Conservation (phyloP, 2,113 vertebrate genomes). For the Cepphus grylle region DNA sequence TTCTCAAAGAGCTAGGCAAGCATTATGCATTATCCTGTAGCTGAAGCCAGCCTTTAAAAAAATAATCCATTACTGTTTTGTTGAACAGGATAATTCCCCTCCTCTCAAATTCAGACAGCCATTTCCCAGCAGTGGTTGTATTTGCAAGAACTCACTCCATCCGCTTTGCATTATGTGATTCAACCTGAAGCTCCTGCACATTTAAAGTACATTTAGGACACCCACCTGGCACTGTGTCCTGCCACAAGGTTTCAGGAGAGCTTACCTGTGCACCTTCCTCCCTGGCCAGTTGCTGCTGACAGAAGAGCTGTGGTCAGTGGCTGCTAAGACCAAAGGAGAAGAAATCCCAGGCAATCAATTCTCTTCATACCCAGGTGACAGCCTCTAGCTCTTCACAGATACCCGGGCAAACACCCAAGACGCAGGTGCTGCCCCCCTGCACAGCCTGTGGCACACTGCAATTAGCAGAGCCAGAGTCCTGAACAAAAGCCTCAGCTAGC, state of each 20-base stretch:
- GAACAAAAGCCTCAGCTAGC: not conserved
- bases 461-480: not conserved
- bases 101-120: not conserved
- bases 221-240: rapidly evolving
- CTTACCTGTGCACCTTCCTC: not conserved
- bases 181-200: not conserved
- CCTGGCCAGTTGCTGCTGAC: not conserved
- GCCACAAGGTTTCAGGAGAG: not conserved
- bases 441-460: not conserved
- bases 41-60: not conserved
- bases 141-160: not conserved
- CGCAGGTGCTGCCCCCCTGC: not conserved
- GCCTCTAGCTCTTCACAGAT: not conserved
- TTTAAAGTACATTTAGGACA: not conserved
- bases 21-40: not conserved
- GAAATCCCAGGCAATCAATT: not conserved
- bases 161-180: not conserved
- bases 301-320: not conserved
- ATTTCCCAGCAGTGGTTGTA: not conserved
- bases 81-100: not conserved
- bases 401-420: not conserved
- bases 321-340: not conserved
- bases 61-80: not conserved
- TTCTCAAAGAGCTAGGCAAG: constrained; percentile 26
- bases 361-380: not conserved